Evolutionary conservation across 1,140 invertebrate genomes (phyloP).

Genomic region (Camponotus pennsylvanicus): DNA sequence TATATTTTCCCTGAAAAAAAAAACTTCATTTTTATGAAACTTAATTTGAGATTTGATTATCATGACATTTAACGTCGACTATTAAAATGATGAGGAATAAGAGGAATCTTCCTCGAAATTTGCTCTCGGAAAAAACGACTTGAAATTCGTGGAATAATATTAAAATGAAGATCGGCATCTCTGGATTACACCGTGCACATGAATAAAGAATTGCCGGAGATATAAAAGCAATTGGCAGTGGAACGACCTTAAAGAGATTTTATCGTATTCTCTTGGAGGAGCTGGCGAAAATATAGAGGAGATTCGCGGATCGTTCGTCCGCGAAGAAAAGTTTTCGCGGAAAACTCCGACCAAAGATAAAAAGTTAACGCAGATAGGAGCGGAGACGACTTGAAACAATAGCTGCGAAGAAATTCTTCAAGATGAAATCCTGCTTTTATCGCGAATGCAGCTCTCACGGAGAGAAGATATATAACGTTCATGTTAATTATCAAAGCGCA

Average conservation of each 20-base stretch:
- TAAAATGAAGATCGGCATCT: conserved; percentile 25
- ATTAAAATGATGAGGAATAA: neutral
- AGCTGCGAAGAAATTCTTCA: conserved; percentile 4
- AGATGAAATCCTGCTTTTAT: conserved; percentile 21
- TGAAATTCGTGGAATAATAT: conserved; percentile 5
- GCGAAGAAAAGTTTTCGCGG: conserved; percentile 38
- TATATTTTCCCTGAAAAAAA: neutral
- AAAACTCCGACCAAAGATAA: conserved; percentile 35
- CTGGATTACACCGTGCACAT: neutral
- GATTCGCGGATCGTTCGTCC: neutral
- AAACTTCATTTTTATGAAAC: neutral
- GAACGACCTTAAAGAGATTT: conserved; percentile 32
- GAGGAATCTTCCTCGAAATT: neutral
- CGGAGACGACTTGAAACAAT: conserved; percentile 42
- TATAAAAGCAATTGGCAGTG: conserved; percentile 27
- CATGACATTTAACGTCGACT: neutral
- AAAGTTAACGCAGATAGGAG: conserved; percentile 40
- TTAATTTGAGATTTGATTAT: conserved; percentile 2
- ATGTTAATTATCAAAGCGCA: conserved; percentile 14
- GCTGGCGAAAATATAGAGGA: conserved; percentile 33
- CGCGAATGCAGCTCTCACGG: conserved; percentile 1
- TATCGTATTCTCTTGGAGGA: neutral
- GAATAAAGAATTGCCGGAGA: conserved; percentile 29
- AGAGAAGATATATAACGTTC: neutral
- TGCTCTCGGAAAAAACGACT: neutral